Conservation (phyloP, 2,113 vertebrate genomes). For the Trogon melanurus region DNA sequence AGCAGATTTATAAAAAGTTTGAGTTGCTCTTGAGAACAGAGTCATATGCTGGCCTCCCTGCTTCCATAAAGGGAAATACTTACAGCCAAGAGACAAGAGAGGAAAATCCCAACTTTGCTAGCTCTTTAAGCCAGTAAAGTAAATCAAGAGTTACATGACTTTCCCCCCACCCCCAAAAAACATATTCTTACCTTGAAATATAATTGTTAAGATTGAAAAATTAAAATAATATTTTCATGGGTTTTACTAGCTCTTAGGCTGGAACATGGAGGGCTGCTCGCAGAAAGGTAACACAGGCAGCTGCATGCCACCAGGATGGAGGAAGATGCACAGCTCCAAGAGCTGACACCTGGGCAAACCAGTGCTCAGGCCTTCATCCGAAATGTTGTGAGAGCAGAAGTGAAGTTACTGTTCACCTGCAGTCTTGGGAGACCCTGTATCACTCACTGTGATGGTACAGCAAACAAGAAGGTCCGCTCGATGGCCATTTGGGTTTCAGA, state of each 20-base stretch:
- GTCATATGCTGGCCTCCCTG: neutral
- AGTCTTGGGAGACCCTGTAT: neutral
- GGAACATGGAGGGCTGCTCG: neutral
- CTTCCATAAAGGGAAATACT: constrained; percentile 28
- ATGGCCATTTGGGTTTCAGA: neutral
- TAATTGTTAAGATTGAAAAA: constrained; percentile 57
- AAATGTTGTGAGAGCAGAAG: neutral
- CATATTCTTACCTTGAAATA: constrained; percentile 39
- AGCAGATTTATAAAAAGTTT: neutral
- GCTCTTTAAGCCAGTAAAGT: constrained; percentile 28
- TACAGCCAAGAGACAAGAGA: neutral
- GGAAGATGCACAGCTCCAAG: neutral
- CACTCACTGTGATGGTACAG: neutral
- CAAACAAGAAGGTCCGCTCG: accelerated
- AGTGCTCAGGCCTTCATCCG: accelerated
- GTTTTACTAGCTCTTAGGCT: neutral
- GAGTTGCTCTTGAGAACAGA: neutral
- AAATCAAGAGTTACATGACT: constrained; percentile 31
- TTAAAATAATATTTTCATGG: constrained; percentile 28
- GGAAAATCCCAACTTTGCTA: constrained; percentile 40
- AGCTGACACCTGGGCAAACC: neutral
- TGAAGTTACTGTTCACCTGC: neutral
- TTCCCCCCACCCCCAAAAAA: constrained; percentile 4
- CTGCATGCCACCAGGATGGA: neutral
- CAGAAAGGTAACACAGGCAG: accelerated